phyloP scores from a whole-genome alignment of 1,140 invertebrate genomes.

The Drosophila eugracilis region DNA sequence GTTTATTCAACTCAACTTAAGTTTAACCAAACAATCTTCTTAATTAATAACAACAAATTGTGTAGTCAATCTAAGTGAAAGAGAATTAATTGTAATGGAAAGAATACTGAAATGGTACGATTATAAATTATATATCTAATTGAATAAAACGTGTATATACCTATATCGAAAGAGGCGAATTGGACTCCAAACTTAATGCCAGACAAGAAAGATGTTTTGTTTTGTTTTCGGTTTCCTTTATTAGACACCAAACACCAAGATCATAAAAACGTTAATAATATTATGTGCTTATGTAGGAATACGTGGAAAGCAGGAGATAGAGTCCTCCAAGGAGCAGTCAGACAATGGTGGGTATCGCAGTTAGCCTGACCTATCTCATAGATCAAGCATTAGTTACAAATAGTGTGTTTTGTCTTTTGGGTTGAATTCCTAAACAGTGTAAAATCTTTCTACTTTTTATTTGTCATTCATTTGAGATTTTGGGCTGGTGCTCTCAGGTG shows the following conservation, averaged over 20 bases:
- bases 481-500: constrained; percentile 30
- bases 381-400: constrained; percentile 17
- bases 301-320: constrained; percentile 1
- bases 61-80: constrained; percentile 73
- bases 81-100: constrained; percentile 66
- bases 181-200: constrained; percentile 9
- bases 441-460: constrained; percentile 10
- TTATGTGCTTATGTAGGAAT: constrained; percentile 1
- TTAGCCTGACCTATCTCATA: constrained; percentile 23
- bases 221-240: constrained; percentile 20
- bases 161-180: constrained; percentile 16
- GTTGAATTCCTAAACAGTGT: constrained; percentile 5
- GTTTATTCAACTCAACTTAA: constrained; percentile 61
- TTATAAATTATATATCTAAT: constrained; percentile 66
- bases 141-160: constrained; percentile 71
- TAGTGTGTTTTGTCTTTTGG: constrained; percentile 1
- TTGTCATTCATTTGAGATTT: constrained; percentile 36
- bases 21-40: constrained; percentile 61
- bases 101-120: constrained; percentile 70
- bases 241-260: constrained; percentile 56
- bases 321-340: constrained; percentile 27
- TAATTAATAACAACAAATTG: constrained; percentile 60
- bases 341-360: constrained; percentile 23
- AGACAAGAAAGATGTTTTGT: neutral
- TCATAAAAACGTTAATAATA: constrained; percentile 41